Base-by-base conservation (phyloP, 2,113 vertebrate genomes). In the Petroica traversi region DNA sequence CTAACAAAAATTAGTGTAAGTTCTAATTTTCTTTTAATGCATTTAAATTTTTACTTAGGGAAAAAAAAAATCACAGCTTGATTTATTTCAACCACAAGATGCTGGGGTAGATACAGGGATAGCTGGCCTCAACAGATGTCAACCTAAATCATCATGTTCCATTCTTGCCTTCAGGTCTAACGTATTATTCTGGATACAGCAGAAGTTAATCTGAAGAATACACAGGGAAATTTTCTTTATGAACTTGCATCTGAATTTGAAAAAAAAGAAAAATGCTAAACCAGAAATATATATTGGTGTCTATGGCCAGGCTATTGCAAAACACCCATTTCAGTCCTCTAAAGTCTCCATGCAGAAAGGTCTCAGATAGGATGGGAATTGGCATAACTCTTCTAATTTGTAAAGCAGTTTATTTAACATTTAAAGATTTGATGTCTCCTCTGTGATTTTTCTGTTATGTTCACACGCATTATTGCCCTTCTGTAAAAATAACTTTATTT, bases 401-500 rank as follows among this genome's bases (percentile, higher is more conserved):
- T 86, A 93, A 87, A 81, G 82, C 16, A 89, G 40, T 86, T 93
- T 95, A 93, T 90, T 96, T 88, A 85, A 63, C 79, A 69, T 91
- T 85, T 89, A 93, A 85, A 59, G 71, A 94, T 84, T 96, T 94
- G 41, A 94, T 93, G 71, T 90, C 54, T 95, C 95, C 93, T 94
- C 78, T 96, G 94, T 92, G 92, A 92, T 92, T 89, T 66, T 89
- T 88, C 73, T 87, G 81, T 83, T 94, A 95, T 76, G 82, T 97
- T 97, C 96, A 97, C 91, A 96, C 2, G 20, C 63, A 15, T 95
- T 95, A 92, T 71, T 96, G 93, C 43, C 82, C 79, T 92, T 92
- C 59, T 89, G 33, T 90, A 97, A 98, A 98, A 97, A 79, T 93
- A 92, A 92, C 88, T 96, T 81, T 91, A 96, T 96, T 94, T 88